phyloP scores from a whole-genome alignment of 2,797 vertebrate species.

The Anas georgica region DNA sequence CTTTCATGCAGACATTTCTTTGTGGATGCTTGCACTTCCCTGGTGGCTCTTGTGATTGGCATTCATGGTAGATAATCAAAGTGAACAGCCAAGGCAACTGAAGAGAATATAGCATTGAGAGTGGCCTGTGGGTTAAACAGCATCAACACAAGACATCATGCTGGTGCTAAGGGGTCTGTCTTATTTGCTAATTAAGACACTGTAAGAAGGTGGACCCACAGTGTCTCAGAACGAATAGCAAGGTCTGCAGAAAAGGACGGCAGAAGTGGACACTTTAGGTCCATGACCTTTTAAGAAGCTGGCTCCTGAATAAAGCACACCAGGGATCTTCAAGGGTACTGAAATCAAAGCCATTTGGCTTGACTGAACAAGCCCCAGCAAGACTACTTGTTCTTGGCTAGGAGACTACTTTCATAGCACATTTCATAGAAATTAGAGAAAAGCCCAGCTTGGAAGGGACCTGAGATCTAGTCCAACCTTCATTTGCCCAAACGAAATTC shows the following conservation, averaged over 20 bases:
- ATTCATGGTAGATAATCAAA: neutral
- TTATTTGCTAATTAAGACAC: neutral
- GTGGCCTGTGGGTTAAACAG: neutral
- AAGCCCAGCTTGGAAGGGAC: neutral
- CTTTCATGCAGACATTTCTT: neutral
- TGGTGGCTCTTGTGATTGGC: neutral
- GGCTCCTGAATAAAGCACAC: neutral
- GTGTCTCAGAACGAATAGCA: neutral
- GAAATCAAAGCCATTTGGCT: neutral
- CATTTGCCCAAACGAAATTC: neutral
- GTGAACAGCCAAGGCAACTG: neutral
- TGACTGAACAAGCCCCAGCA: neutral
- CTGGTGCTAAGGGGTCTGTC: neutral
- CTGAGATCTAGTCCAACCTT: neutral
- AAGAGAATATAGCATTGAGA: neutral
- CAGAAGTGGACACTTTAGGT: fast-evolving
- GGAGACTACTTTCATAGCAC: neutral
- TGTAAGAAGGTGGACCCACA: neutral
- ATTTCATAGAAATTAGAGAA: neutral
- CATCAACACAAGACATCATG: neutral
- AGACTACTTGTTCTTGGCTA: neutral
- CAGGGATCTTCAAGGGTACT: neutral
- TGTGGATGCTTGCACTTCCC: neutral
- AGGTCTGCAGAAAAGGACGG: neutral
- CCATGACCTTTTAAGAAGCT: neutral